Percentiles rank a stretch among this genome's conserved stretches.
phyloP scores from a whole-genome alignment of 2,113 vertebrate genomes.

The Sprattus sprattus region DNA sequence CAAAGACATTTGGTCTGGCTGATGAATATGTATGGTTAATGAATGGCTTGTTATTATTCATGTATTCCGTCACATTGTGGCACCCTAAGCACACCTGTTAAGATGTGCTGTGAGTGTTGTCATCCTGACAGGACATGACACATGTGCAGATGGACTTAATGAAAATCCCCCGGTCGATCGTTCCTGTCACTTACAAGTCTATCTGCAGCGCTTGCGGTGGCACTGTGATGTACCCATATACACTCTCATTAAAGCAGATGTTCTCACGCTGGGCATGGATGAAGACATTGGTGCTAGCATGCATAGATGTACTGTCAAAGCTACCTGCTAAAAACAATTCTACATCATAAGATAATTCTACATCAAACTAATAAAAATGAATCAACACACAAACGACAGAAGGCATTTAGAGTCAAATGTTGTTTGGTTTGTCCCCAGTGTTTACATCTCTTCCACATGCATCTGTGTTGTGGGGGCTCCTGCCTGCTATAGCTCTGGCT shows the following conservation, averaged over 20 bases:
- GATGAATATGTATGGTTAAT: slow-evolving; percentile 53
- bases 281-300: not conserved
- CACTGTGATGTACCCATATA: not conserved
- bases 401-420: not conserved
- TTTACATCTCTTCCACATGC: not conserved
- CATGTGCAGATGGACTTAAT: not conserved
- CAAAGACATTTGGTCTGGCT: slow-evolving; percentile 25
- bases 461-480: not conserved
- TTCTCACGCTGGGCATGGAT: not conserved
- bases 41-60: slow-evolving; percentile 51
- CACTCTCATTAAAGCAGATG: slow-evolving; percentile 10
- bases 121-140: slow-evolving; percentile 18
- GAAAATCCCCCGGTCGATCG: not conserved
- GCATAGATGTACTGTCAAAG: not conserved
- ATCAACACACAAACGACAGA: not conserved
- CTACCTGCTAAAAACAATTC: not conserved
- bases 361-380: not conserved
- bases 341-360: not conserved
- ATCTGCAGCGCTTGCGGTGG: not conserved
- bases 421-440: not conserved
- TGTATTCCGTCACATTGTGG: slow-evolving; percentile 28
- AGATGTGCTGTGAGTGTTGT: slow-evolving; percentile 23
- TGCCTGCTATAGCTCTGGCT: not conserved
- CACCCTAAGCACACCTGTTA: slow-evolving; percentile 40
- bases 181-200: slow-evolving; percentile 11